Base-by-base conservation (phyloP, 2,113 vertebrate genomes). In the Taxidea taxus region DNA sequence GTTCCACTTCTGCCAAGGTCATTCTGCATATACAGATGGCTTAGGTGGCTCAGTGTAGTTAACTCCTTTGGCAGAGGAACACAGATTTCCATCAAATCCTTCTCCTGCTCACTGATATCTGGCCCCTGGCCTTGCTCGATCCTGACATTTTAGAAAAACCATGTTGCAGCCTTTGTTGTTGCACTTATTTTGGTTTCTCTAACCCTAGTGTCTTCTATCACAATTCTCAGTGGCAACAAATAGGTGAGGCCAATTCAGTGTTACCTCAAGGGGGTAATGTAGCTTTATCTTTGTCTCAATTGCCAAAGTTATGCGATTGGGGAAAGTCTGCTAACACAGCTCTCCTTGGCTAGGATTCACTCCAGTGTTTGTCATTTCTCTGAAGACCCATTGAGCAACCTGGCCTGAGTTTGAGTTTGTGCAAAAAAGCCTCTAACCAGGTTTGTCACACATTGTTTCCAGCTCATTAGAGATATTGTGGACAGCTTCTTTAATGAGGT, bases 381-480 rank as follows among this genome's bases (percentile, higher is more conserved):
- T 62, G 90, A 95, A 98, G 97, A 98, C 98, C 96, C 92, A 98
- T 98, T 87, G 97, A 97, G 97, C 97, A 97, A 90, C 97, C 97
- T 98, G 98, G 97, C 96, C 98, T 96, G 95, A 96, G 90, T 96
- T 90, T 96, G 97, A 97, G 90, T 97, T 92, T 96, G 92, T 97
- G 97, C 84, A 82, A 96, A 98, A 97, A 96, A 78, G 75, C 75
- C 92, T 97, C 91, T 82, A 96, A 94, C 95, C 98, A 97, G 95
- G 98, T 96, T 97, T 98, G 95, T 66, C 39, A 31, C 87, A 96
- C 92, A 95, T 97, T 96, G 96, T 97, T 98, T 98, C 97, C 96
- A 92, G 98, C 97, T 98, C 98, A 98, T 98, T 98, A 98, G 96
- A 95, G 90, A 85, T 81, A 94, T 98, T 97, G 87, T 98, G 95